Conservation (phyloP, 1,140 invertebrate genomes). For the Drosophila persimilis region DNA sequence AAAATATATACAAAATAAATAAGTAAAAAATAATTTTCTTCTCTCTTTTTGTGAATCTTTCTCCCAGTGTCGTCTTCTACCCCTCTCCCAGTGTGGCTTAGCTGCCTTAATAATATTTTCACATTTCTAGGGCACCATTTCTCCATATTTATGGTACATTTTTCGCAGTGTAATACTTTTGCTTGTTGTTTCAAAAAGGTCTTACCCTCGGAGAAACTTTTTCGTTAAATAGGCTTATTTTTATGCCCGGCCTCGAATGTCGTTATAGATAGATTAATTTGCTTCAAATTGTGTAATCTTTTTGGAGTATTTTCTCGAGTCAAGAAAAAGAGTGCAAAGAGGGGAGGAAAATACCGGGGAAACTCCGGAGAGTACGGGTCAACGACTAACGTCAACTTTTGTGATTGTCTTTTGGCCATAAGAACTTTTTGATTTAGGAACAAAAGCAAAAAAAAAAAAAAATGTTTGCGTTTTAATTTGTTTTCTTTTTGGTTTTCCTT, state of each 20-base stretch:
- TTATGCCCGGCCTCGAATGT: slow-evolving; percentile 63
- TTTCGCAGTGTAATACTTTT: slow-evolving; percentile 2
- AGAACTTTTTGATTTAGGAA: slow-evolving; percentile 74
- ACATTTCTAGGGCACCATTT: too few species aligned
- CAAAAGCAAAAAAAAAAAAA: slow-evolving; percentile 1
- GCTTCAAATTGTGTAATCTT: slow-evolving; percentile 72
- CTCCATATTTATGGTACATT: too few species aligned
- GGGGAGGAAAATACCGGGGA: too few species aligned
- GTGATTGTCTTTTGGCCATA: slow-evolving; percentile 70
- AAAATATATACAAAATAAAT: too few species aligned
- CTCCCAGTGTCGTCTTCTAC: too few species aligned
- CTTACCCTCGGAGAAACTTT: slow-evolving; percentile 25
- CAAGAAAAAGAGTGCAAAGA: too few species aligned
- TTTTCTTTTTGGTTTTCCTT: slow-evolving; percentile 20
- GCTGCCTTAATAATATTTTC: too few species aligned
- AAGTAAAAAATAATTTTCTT: too few species aligned
- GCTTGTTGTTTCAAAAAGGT: slow-evolving; percentile 47
- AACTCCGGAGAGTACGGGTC: slow-evolving; percentile 7
- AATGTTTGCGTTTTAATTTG: slow-evolving; percentile 70
- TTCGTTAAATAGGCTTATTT: slow-evolving; percentile 63
- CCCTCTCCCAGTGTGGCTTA: too few species aligned
- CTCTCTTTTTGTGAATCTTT: too few species aligned
- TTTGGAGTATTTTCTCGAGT: not conserved
- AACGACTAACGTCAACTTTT: slow-evolving; percentile 35
- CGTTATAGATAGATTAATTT: slow-evolving; percentile 81